phyloP scores from a whole-genome alignment of 2,113 vertebrate genomes.

The Ariopsis seemanni region DNA sequence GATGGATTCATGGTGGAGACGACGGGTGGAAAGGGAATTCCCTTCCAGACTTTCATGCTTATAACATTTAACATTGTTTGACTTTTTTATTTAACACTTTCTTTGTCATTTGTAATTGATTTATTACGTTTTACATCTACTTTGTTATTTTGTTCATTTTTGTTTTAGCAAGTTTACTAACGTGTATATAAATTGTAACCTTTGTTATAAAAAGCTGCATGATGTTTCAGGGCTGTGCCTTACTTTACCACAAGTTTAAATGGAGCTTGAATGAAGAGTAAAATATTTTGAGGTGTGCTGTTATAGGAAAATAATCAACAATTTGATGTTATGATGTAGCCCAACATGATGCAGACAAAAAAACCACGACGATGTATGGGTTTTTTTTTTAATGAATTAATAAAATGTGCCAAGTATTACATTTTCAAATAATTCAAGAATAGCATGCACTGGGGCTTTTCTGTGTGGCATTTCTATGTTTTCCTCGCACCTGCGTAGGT shows the following conservation, averaged over 20 bases:
- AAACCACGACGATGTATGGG: no score
- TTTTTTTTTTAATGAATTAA: no score
- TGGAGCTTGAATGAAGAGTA: neutral
- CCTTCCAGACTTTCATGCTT: neutral
- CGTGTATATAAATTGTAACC: neutral
- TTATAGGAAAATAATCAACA: neutral
- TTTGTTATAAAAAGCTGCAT: neutral
- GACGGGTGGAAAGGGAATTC: neutral
- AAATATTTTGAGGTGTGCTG: neutral
- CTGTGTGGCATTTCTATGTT: no score
- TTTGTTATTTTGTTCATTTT: neutral
- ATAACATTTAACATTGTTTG: no score
- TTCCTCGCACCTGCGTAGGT: no score
- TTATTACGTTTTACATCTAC: neutral
- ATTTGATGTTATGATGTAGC: neutral
- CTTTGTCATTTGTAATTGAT: neutral
- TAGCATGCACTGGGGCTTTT: neutral
- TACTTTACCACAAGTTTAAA: neutral
- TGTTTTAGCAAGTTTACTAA: neutral
- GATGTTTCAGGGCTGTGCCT: neutral
- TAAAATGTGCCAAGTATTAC: neutral
- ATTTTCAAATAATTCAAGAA: neutral
- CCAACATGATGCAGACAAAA: no score
- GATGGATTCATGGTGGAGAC: neutral
- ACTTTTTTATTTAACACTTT: neutral